Conservation (phyloP, 2,113 vertebrate genomes). For the Pteronura brasiliensis region DNA sequence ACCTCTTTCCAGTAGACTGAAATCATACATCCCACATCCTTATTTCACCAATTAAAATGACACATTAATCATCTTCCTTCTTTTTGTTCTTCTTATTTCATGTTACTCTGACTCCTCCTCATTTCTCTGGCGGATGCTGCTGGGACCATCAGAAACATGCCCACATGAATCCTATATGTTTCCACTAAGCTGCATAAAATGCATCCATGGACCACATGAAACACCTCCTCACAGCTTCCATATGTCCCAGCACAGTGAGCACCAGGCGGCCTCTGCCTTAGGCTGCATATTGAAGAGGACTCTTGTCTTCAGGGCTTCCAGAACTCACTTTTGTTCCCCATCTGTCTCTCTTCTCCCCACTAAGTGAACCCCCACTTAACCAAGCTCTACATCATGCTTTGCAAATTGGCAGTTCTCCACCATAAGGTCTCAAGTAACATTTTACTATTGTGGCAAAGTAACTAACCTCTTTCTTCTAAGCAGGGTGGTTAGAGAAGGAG, state of each 20-base stretch:
- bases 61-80: background rate
- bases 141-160: background rate
- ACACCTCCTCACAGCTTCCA: background rate
- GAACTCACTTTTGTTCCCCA: background rate
- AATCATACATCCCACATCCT: background rate
- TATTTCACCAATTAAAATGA: background rate
- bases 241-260: background rate
- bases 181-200: background rate
- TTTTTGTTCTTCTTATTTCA: slow-evolving; percentile 18
- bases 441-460: background rate
- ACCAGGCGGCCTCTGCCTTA: background rate
- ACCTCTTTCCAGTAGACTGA: background rate
- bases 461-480: background rate
- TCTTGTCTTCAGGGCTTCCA: background rate
- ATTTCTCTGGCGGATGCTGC: background rate
- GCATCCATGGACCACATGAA: slow-evolving; percentile 42
- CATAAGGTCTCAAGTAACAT: background rate
- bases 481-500: background rate
- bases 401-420: background rate
- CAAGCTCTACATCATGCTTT: background rate
- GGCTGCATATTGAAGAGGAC: background rate
- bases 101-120: background rate
- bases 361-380: background rate
- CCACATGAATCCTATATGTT: background rate
- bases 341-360: background rate